phyloP scores from a whole-genome alignment of 2,113 vertebrate genomes.

The Microtus ochrogaster region DNA sequence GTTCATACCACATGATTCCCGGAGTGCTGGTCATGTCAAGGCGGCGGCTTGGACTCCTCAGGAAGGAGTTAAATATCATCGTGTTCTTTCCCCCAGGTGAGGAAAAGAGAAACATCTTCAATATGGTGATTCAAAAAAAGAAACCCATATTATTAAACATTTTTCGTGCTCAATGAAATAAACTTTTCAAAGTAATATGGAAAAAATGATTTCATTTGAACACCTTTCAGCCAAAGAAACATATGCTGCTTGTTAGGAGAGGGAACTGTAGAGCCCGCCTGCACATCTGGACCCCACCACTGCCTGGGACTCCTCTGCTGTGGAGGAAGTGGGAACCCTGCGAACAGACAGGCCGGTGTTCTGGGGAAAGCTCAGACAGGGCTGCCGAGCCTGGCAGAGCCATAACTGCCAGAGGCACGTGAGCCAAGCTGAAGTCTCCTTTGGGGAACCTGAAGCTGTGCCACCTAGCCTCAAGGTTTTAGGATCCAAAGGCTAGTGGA shows the following conservation, averaged over 20 bases:
- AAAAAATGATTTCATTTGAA: constrained; percentile 81
- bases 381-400: constrained; percentile 8
- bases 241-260: constrained; percentile 69
- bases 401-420: neutral
- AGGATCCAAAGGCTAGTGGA: constrained; percentile 53
- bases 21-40: constrained; percentile 7
- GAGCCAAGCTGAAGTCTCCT: neutral
- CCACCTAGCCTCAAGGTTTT: constrained; percentile 33
- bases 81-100: constrained; percentile 52
- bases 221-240: constrained; percentile 68
- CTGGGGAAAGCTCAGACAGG: neutral
- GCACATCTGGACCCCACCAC: constrained; percentile 1
- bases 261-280: constrained; percentile 62
- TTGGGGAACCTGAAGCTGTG: neutral
- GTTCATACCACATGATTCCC: neutral
- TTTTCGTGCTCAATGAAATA: constrained; percentile 79
- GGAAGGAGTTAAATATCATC: constrained; percentile 67
- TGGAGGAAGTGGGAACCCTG: accelerated
- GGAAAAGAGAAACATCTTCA: constrained; percentile 70
- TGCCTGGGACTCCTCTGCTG: neutral
- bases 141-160: constrained; percentile 67
- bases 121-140: constrained; percentile 42
- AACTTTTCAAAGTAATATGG: constrained; percentile 76
- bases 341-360: neutral
- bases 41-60: neutral